Conservation (phyloP, 2,113 vertebrate species). For the Isichthys henryi region DNA sequence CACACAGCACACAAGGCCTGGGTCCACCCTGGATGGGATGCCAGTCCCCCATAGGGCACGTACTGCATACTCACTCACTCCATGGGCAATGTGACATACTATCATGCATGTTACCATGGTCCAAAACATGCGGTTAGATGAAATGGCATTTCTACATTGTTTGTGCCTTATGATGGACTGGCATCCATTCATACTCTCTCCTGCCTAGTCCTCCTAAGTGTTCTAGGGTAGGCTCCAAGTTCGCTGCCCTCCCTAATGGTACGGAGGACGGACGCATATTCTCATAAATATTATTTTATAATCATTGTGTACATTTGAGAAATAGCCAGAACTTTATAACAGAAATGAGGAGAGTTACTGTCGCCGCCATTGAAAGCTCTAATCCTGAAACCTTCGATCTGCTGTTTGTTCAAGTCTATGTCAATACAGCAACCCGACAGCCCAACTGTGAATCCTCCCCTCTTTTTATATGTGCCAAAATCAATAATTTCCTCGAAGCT, state of each 20-base stretch:
- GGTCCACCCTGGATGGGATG: neutral
- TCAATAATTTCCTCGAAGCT: neutral
- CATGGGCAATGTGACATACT: neutral
- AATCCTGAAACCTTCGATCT: neutral
- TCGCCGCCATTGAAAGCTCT: neutral
- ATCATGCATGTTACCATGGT: neutral
- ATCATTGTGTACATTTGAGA: neutral
- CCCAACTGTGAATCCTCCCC: neutral
- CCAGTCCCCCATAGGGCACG: neutral
- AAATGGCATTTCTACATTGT: neutral
- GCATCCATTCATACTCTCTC: neutral
- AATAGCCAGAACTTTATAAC: neutral
- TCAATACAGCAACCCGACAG: neutral
- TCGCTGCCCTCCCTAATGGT: neutral
- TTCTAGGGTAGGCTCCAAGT: neutral
- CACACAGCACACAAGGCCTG: neutral
- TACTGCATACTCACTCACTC: too few species aligned
- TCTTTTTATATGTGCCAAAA: constrained; percentile 1
- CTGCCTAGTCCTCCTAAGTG: neutral
- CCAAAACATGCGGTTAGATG: neutral
- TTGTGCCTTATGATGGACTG: neutral
- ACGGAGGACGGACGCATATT: neutral
- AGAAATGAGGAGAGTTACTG: neutral
- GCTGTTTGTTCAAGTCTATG: neutral
- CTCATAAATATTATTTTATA: neutral